These are phyloP conservation scores for Oreamnos americanus DNA, from an alignment of 2,113 vertebrate species.

Conservation along the genomic window DNA sequence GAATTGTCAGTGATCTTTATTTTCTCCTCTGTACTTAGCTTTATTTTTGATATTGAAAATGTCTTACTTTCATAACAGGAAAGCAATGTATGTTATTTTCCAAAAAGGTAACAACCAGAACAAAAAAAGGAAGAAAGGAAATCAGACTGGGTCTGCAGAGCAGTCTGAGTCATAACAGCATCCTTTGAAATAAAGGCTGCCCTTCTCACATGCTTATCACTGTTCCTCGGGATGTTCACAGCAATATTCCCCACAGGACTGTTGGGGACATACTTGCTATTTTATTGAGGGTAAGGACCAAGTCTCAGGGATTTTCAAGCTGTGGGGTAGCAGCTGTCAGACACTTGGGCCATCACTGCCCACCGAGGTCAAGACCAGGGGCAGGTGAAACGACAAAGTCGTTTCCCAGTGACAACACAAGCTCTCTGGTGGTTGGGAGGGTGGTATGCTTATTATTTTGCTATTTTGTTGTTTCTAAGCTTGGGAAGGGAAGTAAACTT, in stretches of 20 bases:
- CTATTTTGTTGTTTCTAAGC: constrained; percentile 57
- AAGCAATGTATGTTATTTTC: constrained; percentile 5
- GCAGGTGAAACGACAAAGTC: background rate
- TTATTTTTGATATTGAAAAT: background rate
- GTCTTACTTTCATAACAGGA: background rate
- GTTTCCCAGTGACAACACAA: background rate
- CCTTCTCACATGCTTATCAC: background rate
- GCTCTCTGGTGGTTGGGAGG: background rate
- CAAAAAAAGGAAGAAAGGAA: background rate
- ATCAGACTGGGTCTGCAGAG: background rate
- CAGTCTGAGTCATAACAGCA: background rate
- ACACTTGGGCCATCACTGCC: background rate
- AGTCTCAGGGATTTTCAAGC: background rate
- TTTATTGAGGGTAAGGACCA: background rate
- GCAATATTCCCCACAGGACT: background rate
- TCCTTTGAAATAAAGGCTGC: background rate
- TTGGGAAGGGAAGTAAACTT: constrained; percentile 67
- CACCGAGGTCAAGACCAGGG: background rate
- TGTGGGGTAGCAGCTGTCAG: background rate
- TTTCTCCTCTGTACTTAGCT: constrained; percentile 24
- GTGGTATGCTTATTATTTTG: background rate
- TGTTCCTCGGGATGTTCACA: background rate
- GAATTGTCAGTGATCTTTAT: background rate
- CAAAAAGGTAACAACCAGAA: background rate
- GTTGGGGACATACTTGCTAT: background rate